phyloP scores from a whole-genome alignment of 2,888 invertebrate genomes.

The Apantesis nais region DNA sequence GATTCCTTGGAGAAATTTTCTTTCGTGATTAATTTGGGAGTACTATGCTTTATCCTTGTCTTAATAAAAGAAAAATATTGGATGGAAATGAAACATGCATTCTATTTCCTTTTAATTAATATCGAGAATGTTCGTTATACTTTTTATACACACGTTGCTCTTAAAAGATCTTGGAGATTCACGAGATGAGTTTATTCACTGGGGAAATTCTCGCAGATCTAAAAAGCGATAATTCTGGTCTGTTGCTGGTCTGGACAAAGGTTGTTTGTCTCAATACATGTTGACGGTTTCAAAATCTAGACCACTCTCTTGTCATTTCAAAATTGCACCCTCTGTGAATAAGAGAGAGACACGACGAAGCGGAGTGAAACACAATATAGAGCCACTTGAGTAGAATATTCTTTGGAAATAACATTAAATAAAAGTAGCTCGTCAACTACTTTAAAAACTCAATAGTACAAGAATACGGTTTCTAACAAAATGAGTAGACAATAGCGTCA shows the following conservation, averaged over 20 bases:
- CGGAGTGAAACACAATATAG: neutral
- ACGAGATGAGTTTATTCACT: neutral
- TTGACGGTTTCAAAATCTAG: neutral
- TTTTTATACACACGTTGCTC: neutral
- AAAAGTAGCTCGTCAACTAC: neutral
- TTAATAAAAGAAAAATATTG: constrained; percentile 48
- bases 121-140: constrained; percentile 6
- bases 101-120: constrained; percentile 28
- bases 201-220: neutral
- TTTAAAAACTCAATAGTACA: neutral
- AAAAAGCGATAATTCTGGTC: neutral
- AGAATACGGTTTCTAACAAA: neutral
- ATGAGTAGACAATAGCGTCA: neutral
- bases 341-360: neutral
- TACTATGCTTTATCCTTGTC: constrained; percentile 34
- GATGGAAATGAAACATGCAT: constrained; percentile 18
- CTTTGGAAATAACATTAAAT: no score
- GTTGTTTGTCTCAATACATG: neutral
- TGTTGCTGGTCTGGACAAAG: neutral
- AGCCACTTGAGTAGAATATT: no score
- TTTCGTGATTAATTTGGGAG: constrained; percentile 34
- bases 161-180: neutral
- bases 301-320: neutral
- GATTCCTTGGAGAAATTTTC: constrained; percentile 18
- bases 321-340: no score